Percentiles rank a stretch among this genome's conserved stretches.
phyloP scores from a whole-genome alignment of 2,113 vertebrate genomes.

The Lampris incognitus region DNA sequence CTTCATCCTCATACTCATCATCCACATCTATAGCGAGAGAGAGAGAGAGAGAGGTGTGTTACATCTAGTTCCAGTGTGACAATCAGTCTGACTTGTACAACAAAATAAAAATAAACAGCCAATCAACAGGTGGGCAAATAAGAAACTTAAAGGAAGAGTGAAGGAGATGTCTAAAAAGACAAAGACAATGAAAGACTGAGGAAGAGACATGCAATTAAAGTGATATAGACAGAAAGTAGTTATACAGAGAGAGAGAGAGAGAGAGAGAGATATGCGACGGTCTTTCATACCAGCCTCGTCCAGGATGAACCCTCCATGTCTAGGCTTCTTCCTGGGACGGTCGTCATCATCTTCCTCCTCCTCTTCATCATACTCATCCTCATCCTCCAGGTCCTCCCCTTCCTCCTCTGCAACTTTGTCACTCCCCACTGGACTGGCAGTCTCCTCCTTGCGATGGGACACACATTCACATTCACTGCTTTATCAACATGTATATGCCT shows the following conservation, averaged over 20 bases:
- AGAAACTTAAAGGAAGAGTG: neutral
- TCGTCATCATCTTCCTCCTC: conserved; percentile 94
- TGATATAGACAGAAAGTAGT: neutral
- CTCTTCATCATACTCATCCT: conserved; percentile 88
- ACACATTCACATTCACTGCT: too few relatives aligned
- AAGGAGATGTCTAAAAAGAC: neutral
- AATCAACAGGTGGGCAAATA: neutral
- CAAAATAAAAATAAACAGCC: neutral
- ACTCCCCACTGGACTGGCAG: conserved; percentile 85
- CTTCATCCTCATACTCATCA: conserved; percentile 95
- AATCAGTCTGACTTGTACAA: neutral
- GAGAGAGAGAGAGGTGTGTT: neutral
- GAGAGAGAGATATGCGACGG: neutral
- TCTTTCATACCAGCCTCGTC: conserved; percentile 88
- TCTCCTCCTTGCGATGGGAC: conserved; percentile 81
- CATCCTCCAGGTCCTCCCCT: conserved; percentile 88
- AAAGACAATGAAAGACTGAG: neutral
- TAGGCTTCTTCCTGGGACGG: conserved; percentile 89
- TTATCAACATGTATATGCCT: too few relatives aligned
- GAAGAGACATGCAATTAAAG: neutral
- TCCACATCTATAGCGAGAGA: conserved; percentile 86
- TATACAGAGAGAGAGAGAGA: neutral
- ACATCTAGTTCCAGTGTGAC: too few relatives aligned
- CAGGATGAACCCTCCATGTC: conserved; percentile 91
- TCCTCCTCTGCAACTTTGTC: conserved; percentile 90